phyloP scores from a whole-genome alignment of 2,888 invertebrate species.

The Eupithecia vulgata region DNA sequence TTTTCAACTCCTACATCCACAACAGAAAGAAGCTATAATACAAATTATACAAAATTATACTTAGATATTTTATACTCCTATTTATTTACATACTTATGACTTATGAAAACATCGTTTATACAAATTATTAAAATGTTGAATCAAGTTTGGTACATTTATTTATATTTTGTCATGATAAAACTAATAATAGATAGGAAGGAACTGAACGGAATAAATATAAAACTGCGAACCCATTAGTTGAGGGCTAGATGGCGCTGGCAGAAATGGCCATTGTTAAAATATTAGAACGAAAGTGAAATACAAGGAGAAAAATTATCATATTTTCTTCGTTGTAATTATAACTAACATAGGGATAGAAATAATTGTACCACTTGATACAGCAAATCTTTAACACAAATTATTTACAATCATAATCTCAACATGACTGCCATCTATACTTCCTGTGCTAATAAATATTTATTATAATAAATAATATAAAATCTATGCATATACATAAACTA shows the following conservation, averaged over 20 bases:
- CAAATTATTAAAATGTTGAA: conserved; percentile 45
- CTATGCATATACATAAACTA: conserved; percentile 10
- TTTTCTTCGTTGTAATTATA: background rate
- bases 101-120: conserved; percentile 63
- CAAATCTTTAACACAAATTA: conserved; percentile 21
- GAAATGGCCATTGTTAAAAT: background rate
- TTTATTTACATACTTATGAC: conserved; percentile 76
- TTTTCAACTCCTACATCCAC: conserved; percentile 49
- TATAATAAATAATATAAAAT: conserved; percentile 13
- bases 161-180: background rate
- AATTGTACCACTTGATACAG: conserved; percentile 32
- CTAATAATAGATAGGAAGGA: background rate
- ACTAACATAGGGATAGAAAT: background rate
- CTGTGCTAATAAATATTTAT: conserved; percentile 31
- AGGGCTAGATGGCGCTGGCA: background rate
- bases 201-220: background rate
- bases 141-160: conserved; percentile 19
- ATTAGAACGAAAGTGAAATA: background rate
- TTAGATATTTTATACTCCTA: conserved; percentile 67
- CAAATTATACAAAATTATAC: conserved; percentile 73
- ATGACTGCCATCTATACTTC: conserved; percentile 27
- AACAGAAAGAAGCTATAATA: conserved; percentile 59
- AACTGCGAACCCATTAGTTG: background rate
- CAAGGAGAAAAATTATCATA: background rate
- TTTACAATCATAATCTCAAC: conserved; percentile 35